Conservation (phyloP, 2,113 vertebrate species). For the Rhynchopsitta pachyrhyncha region DNA sequence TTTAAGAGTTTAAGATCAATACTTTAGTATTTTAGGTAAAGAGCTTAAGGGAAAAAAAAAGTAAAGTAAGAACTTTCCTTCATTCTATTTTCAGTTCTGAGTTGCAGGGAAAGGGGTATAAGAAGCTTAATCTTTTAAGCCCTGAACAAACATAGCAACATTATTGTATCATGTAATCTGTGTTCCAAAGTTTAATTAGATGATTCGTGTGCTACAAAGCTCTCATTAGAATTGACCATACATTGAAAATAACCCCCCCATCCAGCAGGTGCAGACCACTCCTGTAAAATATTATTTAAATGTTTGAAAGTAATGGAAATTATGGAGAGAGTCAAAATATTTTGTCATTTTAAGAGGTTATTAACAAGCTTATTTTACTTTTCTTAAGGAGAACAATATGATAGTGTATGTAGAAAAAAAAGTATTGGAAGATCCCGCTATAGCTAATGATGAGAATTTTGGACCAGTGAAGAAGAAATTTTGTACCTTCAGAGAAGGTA, state of each 20-base stretch:
- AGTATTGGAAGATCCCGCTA: conserved; percentile 91
- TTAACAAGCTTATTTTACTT: neutral
- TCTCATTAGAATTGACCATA: neutral
- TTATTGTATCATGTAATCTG: neutral
- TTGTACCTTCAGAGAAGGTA: conserved; percentile 96
- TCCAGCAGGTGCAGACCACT: neutral
- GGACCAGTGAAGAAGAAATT: conserved; percentile 89
- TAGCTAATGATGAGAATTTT: conserved; percentile 88
- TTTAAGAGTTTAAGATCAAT: neutral
- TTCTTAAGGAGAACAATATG: conserved; percentile 87
- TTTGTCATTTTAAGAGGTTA: neutral
- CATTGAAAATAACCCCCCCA: neutral
- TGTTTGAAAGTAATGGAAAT: neutral
- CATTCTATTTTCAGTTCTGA: neutral
- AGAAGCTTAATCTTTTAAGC: neutral
- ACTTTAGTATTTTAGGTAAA: neutral
- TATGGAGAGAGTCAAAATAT: neutral
- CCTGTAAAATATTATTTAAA: neutral
- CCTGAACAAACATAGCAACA: neutral
- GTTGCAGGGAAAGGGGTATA: neutral
- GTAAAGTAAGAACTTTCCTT: neutral
- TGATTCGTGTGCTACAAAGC: neutral
- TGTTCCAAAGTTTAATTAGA: neutral
- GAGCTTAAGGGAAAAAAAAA: neutral
- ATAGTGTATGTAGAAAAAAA: conserved; percentile 96